Base-by-base conservation (phyloP, 1,140 invertebrate species). In the Meloidogyne floridensis region DNA sequence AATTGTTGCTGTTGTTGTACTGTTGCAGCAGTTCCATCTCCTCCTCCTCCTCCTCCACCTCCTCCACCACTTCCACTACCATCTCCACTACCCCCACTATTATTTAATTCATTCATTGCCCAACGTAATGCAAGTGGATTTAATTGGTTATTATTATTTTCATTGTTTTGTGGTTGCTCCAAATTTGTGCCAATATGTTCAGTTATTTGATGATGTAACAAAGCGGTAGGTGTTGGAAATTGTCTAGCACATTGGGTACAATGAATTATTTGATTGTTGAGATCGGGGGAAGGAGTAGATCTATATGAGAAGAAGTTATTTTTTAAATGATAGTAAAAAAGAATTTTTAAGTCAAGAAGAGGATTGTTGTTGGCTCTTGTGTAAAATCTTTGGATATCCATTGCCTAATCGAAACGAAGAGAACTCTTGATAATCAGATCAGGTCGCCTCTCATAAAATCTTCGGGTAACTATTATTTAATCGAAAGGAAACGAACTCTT, bases 161-260 rank as follows among this genome's bases (percentile, higher is more conserved):
- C n/a, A 6, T 59, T 42, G 51, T 83, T 56, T 13, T 72, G 81
- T 53, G 9, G 71, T 43, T 15, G 32, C 32, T 15, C 43, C 47
- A 54, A 51, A 51, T 18, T 80, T 20, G 42, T 47, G 51, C 81
- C 79, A n/a, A 72, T 70, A 72, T 82, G 81, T 43, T 74, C 71
- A 13, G 59, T 74, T 47, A 82, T 18, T 73, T 82, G 81, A 70
- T 82, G 81, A 51, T 82, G 81, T 15, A 82, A 70, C 13, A 82
- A 70, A 10, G 71, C 74, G 8, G 74, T 59, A 71, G 71, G 70
- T 18, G 76, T 69, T 20, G 51, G 18, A 53, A 82, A 82, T 18
- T 82, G 71, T 43, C 79, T 83, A 43, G 71, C 43, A 54, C 81
- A 82, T 4, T 54, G 53, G 18, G 71, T n/a, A 76, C 81, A 82